Evolutionary conservation across 2,888 invertebrate genomes (phyloP).

Genomic region (Leucophenga montana): DNA sequence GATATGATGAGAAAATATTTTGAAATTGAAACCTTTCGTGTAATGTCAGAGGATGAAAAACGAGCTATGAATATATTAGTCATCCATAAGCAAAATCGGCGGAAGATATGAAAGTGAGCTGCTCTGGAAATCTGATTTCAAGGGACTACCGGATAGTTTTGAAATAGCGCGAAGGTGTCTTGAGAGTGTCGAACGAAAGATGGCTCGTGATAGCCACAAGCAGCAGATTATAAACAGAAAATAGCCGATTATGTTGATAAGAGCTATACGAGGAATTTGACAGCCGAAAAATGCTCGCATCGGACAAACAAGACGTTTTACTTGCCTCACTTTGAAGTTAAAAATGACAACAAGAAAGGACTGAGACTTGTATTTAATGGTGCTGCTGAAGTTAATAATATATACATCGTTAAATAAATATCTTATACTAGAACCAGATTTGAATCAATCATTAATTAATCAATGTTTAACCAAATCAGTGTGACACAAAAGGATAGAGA

Average conservation of each 20-base stretch:
- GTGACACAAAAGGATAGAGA: background rate
- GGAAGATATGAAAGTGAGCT: constrained; percentile 26
- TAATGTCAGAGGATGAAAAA: constrained; percentile 8
- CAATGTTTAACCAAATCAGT: constrained; percentile 28
- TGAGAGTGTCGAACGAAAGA: constrained; percentile 29
- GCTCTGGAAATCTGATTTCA: no score
- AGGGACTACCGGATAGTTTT: no score
- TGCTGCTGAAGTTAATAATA: constrained; percentile 14
- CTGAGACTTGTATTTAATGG: constrained; percentile 28
- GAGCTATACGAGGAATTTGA: constrained; percentile 33
- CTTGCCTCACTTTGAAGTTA: constrained; percentile 32
- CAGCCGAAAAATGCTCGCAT: constrained; percentile 1
- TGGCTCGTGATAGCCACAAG: constrained; percentile 23
- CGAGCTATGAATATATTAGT: constrained; percentile 22
- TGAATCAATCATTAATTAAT: constrained; percentile 17
- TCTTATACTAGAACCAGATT: constrained; percentile 15
- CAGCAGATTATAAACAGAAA: no score
- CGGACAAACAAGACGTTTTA: background rate
- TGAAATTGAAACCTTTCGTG: constrained; percentile 31
- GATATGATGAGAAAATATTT: constrained; percentile 19
- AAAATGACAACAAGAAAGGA: constrained; percentile 28
- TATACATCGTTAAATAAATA: constrained; percentile 23
- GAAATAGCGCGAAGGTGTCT: no score
- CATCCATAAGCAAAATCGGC: constrained; percentile 6
- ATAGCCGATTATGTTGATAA: constrained; percentile 28